phyloP scores from a whole-genome alignment of 1,140 invertebrate species.

The Matsumurasca onukii region DNA sequence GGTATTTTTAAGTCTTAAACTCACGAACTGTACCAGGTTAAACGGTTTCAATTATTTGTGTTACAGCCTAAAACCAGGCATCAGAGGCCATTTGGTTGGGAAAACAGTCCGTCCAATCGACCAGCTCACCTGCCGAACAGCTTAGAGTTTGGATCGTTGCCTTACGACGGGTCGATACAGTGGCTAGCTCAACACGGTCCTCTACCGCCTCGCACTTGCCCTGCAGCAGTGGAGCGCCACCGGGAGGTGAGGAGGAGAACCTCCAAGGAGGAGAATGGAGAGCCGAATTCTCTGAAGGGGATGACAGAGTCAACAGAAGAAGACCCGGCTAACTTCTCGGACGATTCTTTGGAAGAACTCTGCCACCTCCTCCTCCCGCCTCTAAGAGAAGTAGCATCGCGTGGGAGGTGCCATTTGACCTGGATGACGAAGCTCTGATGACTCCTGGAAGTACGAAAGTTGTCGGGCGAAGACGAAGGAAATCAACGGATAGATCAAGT shows the following conservation, averaged over 20 bases:
- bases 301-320: slow-evolving; percentile 47
- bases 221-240: slow-evolving; percentile 69
- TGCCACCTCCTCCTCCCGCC: slow-evolving; percentile 33
- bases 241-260: slow-evolving; percentile 64
- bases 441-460: slow-evolving; percentile 74
- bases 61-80: slow-evolving; percentile 74
- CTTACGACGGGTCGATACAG: slow-evolving; percentile 50
- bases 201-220: slow-evolving; percentile 60
- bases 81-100: slow-evolving; percentile 70
- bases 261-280: slow-evolving; percentile 46
- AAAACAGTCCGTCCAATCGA: slow-evolving; percentile 55
- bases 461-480: slow-evolving; percentile 53
- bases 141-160: slow-evolving; percentile 63
- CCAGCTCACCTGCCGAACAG: slow-evolving; percentile 50
- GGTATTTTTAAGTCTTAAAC: too few relatives aligned
- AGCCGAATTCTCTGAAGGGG: slow-evolving; percentile 25
- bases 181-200: slow-evolving; percentile 21
- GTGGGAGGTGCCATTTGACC: slow-evolving; percentile 74
- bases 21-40: too few relatives aligned
- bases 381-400: slow-evolving; percentile 73
- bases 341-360: slow-evolving; percentile 75
- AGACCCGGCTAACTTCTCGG: slow-evolving; percentile 74
- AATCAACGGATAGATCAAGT: slow-evolving; percentile 57
- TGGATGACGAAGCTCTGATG: slow-evolving; percentile 59
- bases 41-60: too few relatives aligned